These are phyloP conservation scores for Trichogramma evanescens DNA, from an alignment of 2,888 invertebrate genomes.

Conservation along the genomic window DNA sequence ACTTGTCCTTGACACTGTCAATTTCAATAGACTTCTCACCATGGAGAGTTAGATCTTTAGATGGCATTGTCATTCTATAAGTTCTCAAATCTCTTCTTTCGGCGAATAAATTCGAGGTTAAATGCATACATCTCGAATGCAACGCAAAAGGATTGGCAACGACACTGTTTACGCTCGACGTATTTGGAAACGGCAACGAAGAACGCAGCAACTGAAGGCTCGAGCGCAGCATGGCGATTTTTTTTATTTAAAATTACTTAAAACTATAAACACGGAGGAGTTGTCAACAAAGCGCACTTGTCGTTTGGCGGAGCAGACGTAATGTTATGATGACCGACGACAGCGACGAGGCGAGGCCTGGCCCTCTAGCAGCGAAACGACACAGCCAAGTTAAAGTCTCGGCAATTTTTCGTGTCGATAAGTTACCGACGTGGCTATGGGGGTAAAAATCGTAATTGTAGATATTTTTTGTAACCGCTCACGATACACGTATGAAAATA, in stretches of 20 bases:
- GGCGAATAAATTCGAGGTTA: conserved; percentile 12
- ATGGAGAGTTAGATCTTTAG: conserved; percentile 66
- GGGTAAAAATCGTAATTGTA: too few relatives aligned
- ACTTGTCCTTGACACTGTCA: conserved; percentile 59
- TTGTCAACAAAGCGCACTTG: too few relatives aligned
- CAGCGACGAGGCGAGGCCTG: too few relatives aligned
- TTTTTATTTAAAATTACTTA: not conserved
- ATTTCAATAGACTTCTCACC: conserved; percentile 69
- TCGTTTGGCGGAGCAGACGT: too few relatives aligned
- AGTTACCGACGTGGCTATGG: too few relatives aligned
- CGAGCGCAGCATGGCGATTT: not conserved
- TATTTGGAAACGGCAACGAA: not conserved
- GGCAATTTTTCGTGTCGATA: too few relatives aligned
- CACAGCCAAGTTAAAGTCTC: too few relatives aligned
- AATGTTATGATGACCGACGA: too few relatives aligned
- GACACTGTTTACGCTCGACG: not conserved
- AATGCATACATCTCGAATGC: conserved; percentile 1
- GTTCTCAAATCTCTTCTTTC: conserved; percentile 17
- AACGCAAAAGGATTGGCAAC: not conserved
- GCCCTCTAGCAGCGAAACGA: too few relatives aligned
- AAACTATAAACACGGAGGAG: too few relatives aligned
- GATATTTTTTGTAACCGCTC: too few relatives aligned
- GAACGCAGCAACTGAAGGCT: not conserved
- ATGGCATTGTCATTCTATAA: conserved; percentile 33
- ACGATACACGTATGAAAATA: too few relatives aligned